Evolutionary conservation across 2,797 vertebrate genomes (phyloP), one percentile per base, ranked within the genome.

Genomic region (Platalea minor): DNA sequence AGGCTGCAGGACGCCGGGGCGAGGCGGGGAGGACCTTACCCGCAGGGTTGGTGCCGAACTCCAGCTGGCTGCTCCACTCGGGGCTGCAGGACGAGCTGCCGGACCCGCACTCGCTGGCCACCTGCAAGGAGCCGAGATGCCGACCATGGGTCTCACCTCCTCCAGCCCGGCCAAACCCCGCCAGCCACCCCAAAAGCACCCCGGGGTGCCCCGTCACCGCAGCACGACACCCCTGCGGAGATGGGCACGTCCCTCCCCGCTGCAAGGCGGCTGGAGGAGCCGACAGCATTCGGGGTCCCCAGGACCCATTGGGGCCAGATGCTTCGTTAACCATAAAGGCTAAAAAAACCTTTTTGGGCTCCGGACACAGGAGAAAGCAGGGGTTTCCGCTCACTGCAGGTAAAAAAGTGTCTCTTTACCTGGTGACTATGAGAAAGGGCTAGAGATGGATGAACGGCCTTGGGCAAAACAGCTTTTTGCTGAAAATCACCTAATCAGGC

Each of bases 81-180:
- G 99, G 99, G 97, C 99, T 99, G 97, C 99, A 99, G 98, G 99
- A 99, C 60, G 99, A 98, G 96, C 99, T 99, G 97, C 98, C 97
- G 7, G 99, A 98, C 70, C 99, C 98, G 56, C 99, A 99, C 82
- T 99, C 99, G 4, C 98, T 98, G 80, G 98, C 97, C 17, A 98
- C 98, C 94, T 99, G 98, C 26, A 91, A 93, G 67, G 31, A 87
- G 45, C 57, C 70, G 2, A 87, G 78, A 67, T 51, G 25, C 19
- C 2, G 3, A 45, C 33, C 0, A 1, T 31, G 53, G 59, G 17
- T 31, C 15, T 70, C 41, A 33, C 28, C 24, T 56, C 74, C 59
- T 70, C 25, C 21, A 28, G 26, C 61, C 43, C 1, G 0, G n/a
- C 54, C 26, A 11, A 64, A 64, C 28, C 56, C 48, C 86, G 9